Conservation (phyloP, 2,888 invertebrate genomes). For the Cheilosia impressa region DNA sequence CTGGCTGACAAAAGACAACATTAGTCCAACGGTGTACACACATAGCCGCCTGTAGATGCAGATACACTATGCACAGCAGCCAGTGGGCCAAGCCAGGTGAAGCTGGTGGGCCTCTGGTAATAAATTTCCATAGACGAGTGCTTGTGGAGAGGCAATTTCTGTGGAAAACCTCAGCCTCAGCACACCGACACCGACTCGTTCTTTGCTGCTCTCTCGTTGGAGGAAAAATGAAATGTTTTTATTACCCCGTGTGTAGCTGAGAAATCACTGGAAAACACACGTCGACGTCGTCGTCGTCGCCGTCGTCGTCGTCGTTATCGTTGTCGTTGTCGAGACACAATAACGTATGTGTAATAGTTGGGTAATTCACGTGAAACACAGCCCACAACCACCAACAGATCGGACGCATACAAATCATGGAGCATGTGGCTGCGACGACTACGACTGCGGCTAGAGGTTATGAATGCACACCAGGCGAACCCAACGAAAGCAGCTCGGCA, state of each 20-base stretch:
- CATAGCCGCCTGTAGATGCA: background rate
- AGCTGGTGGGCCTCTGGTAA: constrained; percentile 63
- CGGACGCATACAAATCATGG: constrained; percentile 68
- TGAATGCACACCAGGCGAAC: constrained; percentile 42
- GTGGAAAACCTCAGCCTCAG: constrained; percentile 62
- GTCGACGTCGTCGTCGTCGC: constrained; percentile 33
- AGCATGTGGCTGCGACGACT: constrained; percentile 40
- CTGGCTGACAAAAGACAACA: constrained; percentile 73
- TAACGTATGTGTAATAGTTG: constrained; percentile 75
- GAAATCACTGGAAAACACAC: constrained; percentile 66
- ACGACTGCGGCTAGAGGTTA: constrained; percentile 66
- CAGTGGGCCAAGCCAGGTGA: constrained; percentile 54
- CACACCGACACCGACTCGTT: constrained; percentile 25
- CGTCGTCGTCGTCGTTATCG: constrained; percentile 35
- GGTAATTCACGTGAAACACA: constrained; percentile 74
- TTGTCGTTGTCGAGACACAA: constrained; percentile 64
- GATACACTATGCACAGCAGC: constrained; percentile 4
- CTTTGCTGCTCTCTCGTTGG: constrained; percentile 40
- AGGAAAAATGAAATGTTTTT: constrained; percentile 70
- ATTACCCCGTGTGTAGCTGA: constrained; percentile 64
- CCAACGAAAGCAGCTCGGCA: constrained; percentile 66
- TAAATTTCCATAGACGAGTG: constrained; percentile 74
- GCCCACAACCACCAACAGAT: constrained; percentile 55
- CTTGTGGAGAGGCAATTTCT: constrained; percentile 66
- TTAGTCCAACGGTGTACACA: constrained; percentile 45